Evolutionary conservation across 2,797 vertebrate species (phyloP).

Genomic region (Picus viridis): DNA sequence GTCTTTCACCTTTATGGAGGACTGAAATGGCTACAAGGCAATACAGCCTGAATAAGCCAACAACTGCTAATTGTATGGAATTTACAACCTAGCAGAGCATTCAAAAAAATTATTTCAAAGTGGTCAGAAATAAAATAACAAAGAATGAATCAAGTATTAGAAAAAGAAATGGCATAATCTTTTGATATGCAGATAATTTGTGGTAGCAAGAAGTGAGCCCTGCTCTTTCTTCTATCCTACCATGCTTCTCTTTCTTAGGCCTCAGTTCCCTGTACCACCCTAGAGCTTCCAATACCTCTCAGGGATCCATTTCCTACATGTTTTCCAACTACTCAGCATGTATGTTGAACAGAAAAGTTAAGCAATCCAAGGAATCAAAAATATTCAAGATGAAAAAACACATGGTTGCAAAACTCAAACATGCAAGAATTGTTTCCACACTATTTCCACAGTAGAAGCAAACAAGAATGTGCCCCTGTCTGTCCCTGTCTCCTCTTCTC

Average conservation of each 20-base stretch:
- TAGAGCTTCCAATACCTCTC: neutral
- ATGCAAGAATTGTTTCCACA: no score
- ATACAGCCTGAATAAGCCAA: neutral
- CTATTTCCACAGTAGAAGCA: neutral
- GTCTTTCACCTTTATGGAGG: conserved; percentile 12
- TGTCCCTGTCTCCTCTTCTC: neutral
- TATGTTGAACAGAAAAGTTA: neutral
- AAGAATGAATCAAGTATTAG: conserved; percentile 36
- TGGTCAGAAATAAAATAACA: conserved; percentile 33
- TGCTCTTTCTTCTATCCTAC: neutral
- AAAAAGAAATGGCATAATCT: neutral
- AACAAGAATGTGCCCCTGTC: neutral
- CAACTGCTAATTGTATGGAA: neutral
- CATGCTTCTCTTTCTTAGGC: neutral
- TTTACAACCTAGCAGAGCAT: conserved; percentile 6
- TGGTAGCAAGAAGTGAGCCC: neutral
- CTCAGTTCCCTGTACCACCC: neutral
- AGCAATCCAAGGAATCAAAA: neutral
- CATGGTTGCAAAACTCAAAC: neutral
- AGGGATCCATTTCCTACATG: neutral
- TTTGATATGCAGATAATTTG: neutral
- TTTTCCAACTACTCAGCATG: neutral
- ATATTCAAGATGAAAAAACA: neutral
- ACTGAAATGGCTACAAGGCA: conserved; percentile 30
- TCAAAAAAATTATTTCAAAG: conserved; percentile 43